Evolutionary conservation across 2,888 invertebrate species (phyloP), one percentile per base, ranked within the genome.

Genomic region (Homarus gammarus): DNA sequence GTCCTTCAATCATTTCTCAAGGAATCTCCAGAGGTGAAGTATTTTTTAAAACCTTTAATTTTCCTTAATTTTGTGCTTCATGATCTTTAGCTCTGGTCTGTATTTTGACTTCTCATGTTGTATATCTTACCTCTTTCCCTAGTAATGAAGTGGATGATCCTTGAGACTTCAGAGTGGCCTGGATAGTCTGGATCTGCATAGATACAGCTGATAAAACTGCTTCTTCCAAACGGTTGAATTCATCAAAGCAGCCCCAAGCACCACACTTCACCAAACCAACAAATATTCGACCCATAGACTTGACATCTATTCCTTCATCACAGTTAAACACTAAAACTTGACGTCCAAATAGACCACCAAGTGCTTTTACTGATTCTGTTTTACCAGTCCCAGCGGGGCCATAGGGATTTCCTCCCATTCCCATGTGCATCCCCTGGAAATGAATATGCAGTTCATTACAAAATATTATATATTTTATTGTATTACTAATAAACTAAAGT

Each of bases 331-430:
- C 97, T 78, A 99, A 94, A n/a, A 98, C 98, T 93, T 99, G 96
- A 84, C 99, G 95, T 0, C 99, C 99, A 92, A 99, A 95, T 92
- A 99, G 95, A 5, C 96, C 95, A 0, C 98, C 98, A 8, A 99
- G 95, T 0, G 99, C 98, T 95, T 99, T 99, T 0, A 99, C 98
- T 36, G 99, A 98, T 94, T 99, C 99, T 0, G 99, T 99, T 95
- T 99, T 99, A 0, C 99, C 99, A 0, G 99, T 99, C 86, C 99
- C 99, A 33, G 99, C 99, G 0, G 99, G 99, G 0, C 99, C 99
- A 93, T 99, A 99, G 0, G 99, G 99, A 95, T 99, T 99, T 12
- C 99, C 99, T 88, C 99, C 99, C 92, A 99, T 95, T 0, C 99
- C 99, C 94, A 99, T 96, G 93, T 97, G 96, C 96, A 99, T 96